Evolutionary conservation across 2,888 invertebrate genomes (phyloP).

Genomic region (Timema cristinae): DNA sequence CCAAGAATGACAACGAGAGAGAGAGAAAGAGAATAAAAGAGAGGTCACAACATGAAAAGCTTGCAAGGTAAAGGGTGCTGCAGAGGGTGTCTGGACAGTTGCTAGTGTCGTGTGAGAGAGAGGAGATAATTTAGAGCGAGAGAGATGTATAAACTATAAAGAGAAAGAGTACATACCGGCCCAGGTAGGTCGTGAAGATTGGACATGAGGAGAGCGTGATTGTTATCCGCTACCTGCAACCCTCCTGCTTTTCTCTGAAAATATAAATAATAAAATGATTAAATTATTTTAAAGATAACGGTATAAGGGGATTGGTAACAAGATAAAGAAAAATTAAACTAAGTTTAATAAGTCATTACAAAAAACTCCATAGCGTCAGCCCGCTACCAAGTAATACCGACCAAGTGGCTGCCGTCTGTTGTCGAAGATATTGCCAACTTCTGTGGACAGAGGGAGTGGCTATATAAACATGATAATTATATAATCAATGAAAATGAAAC

Average conservation of each 20-base stretch:
- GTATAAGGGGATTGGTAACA: neutral
- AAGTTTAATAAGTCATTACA: too few species aligned
- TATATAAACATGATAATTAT: too few species aligned
- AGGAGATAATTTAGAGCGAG: conserved; percentile 13
- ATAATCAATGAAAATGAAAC: too few species aligned
- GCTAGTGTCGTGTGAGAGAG: conserved; percentile 17
- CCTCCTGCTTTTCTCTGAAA: conserved; percentile 49
- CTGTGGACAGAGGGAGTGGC: too few species aligned
- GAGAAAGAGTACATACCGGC: conserved; percentile 49
- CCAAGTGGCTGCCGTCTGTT: too few species aligned
- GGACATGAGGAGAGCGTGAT: conserved; percentile 54
- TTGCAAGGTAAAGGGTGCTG: conserved; percentile 12
- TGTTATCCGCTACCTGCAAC: conserved; percentile 43
- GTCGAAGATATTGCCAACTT: too few species aligned
- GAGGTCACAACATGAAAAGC: conserved; percentile 9
- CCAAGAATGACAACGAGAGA: conserved; percentile 20
- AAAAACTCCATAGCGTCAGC: too few species aligned
- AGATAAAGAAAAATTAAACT: neutral
- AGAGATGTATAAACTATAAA: conserved; percentile 10
- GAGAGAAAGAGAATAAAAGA: conserved; percentile 17
- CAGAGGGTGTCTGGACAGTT: too few species aligned
- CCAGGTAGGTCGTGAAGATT: conserved; percentile 57
- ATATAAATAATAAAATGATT: conserved; percentile 17
- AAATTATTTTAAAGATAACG: neutral
- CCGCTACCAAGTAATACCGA: too few species aligned